Evolutionary conservation across 2,797 vertebrate genomes (phyloP), one percentile per base, ranked within the genome.

Genomic region (Hylomyscus alleni): DNA sequence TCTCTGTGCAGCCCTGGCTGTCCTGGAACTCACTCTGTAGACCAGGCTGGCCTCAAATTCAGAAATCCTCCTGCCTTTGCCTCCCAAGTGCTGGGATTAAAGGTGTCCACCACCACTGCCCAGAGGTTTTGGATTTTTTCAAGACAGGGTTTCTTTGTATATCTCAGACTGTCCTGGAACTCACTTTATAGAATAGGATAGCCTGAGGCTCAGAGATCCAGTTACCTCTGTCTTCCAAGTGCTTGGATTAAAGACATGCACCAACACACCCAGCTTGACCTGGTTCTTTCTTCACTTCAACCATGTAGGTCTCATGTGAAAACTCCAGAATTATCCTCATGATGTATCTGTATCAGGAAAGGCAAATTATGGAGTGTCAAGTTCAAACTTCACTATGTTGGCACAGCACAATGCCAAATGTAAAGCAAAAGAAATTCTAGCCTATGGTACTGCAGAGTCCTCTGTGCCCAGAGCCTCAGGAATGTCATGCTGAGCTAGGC

Each of bases 391-490:
- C 58, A 58, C 52, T 85, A 67, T 56, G 5, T 15, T 75, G 31
- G 26, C 54, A 75, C 4, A 83, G 11, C 67, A 40, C 10, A 73
- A 76, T 95, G 75, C 19, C 50, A 77, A 34, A 77, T n/a, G 3
- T 40, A 69, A 81, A 97, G 52, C 15, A 58, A 69, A 95, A 85
- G 50, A 11, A 9, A 89, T 89, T 94, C n/a, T 56, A 72, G 75
- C 15, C 40, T 47, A 14, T 34, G 22, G 1, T 31, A 40, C 14
- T 73, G 3, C 29, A 92, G 31, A 82, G 26, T 26, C 26, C 5
- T 0, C 7, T 0, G 0, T 78, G 12, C 47, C 11, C 37, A 22
- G 20, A 69, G 44, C 34, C 26, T 85, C 12, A n/a, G 9, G 12
- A 67, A n/a, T 15, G 2, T 7, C 12, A 24, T 22, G 26, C 1